Evolutionary conservation across 1,140 invertebrate genomes (phyloP).

Genomic region (Luehdorfia chinensis): DNA sequence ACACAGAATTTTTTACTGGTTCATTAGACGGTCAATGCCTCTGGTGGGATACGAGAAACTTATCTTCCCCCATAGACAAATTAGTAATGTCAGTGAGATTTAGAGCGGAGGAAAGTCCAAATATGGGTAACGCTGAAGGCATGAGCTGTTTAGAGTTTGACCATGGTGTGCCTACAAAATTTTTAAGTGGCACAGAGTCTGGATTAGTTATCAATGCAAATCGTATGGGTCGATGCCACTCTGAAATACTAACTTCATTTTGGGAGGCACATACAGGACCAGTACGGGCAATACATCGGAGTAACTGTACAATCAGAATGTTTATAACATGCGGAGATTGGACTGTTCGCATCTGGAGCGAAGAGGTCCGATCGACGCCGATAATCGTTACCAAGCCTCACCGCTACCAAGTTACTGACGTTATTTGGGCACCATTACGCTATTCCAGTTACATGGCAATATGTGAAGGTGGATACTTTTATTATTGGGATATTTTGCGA

Average conservation of each 20-base stretch:
- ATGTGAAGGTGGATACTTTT: slow-evolving; percentile 89
- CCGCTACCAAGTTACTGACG: slow-evolving; percentile 82
- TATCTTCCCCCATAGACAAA: slow-evolving; percentile 84
- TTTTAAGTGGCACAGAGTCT: slow-evolving; percentile 83
- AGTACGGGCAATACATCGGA: slow-evolving; percentile 87
- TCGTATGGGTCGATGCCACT: slow-evolving; percentile 84
- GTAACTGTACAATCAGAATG: slow-evolving; percentile 92
- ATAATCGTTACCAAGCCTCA: slow-evolving; percentile 91
- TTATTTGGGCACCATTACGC: slow-evolving; percentile 88
- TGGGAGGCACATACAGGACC: slow-evolving; percentile 86
- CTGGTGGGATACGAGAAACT: slow-evolving; percentile 90
- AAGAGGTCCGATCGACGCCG: slow-evolving; percentile 90
- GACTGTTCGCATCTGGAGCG: slow-evolving; percentile 91
- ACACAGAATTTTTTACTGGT: slow-evolving; percentile 90
- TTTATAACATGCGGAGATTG: slow-evolving; percentile 94
- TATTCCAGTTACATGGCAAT: slow-evolving; percentile 91
- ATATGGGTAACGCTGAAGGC: slow-evolving; percentile 82
- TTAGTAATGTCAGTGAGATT: slow-evolving; percentile 83
- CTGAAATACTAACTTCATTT: slow-evolving; percentile 82
- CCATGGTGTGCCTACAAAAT: slow-evolving; percentile 89
- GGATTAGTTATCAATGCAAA: slow-evolving; percentile 88
- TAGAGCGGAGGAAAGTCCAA: slow-evolving; percentile 79
- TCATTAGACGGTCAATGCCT: slow-evolving; percentile 90
- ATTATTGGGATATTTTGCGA: slow-evolving; percentile 93
- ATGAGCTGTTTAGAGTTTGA: slow-evolving; percentile 90